Percentiles rank a stretch among this genome's conserved stretches.
These are phyloP conservation scores for Epirrhoe tristata DNA, from an alignment of 2,888 invertebrate genomes.

Conservation along the genomic window DNA sequence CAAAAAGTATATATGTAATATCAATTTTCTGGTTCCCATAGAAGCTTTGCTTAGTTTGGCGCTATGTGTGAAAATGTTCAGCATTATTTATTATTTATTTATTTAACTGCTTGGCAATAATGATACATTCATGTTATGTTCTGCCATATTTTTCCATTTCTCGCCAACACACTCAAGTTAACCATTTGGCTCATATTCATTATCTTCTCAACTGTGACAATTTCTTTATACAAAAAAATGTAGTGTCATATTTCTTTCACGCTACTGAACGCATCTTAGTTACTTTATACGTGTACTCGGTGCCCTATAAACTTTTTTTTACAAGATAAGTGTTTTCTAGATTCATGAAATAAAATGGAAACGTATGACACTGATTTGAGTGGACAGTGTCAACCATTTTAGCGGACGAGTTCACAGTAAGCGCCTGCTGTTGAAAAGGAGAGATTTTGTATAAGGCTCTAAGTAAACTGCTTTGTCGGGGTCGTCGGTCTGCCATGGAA, in stretches of 20 bases:
- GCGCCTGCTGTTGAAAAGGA: too few species aligned
- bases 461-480: too few species aligned
- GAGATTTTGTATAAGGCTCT: too few species aligned
- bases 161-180: slow-evolving; percentile 45
- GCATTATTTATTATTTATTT: too few species aligned
- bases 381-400: too few species aligned
- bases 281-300: slow-evolving; percentile 1
- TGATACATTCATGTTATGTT: slow-evolving; percentile 18
- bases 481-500: too few species aligned
- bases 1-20: too few species aligned
- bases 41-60: too few species aligned
- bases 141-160: slow-evolving; percentile 31
- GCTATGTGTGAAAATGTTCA: too few species aligned
- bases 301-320: neutral
- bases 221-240: slow-evolving; percentile 47
- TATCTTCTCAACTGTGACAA: slow-evolving; percentile 47
- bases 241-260: slow-evolving; percentile 53
- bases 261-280: slow-evolving; percentile 41
- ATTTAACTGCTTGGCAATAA: slow-evolving; percentile 2
- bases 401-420: too few species aligned
- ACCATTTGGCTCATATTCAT: slow-evolving; percentile 59
- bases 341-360: neutral
- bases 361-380: too few species aligned
- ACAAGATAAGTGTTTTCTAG: neutral
- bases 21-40: too few species aligned